Base-by-base conservation (phyloP, 2,888 invertebrate species). In the Philopedon plagiatum region DNA sequence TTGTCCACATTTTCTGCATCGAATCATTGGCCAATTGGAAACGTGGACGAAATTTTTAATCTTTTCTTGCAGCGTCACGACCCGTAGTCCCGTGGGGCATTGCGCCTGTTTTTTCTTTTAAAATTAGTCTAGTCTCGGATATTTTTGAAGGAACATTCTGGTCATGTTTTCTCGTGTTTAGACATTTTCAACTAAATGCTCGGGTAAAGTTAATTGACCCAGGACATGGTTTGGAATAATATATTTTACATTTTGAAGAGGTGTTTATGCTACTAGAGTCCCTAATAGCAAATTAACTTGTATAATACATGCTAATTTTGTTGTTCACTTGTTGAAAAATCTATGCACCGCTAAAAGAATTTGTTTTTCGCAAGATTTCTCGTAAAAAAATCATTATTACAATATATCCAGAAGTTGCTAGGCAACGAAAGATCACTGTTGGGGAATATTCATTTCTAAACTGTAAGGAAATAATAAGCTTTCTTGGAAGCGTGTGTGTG, bases 1-100 rank as follows among this genome's bases (percentile, higher is more conserved):
- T 69, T 72, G 78, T 75, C 67, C 75, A 67, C 72, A 74, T 73
- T 76, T 78, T 78, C 78, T 77, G 77, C 78, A 78, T 76, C 76
- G 79, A 79, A 77, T 80, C 78, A 75, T 77, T 76, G 76, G 78
- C 78, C 78, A 80, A 80, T 79, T 79, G 74, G 71, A 74, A 71
- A 79, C 80, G 80, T 80, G 80, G 76, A 58, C 72, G 73, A 78
- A 77, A 79, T 80, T 77, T 79, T 79, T 80, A 79, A 80, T 78
- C 71, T 71, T 63, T 63, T 60, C 67, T 32, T 41, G 58, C 74
- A 57, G 70, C 66, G 63, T 60, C 70, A 63, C 57, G 64, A 64
- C 21, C 26, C 32, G 61, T 32, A 37, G 39, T 39, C 61, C 61
- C 49, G 13, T 9, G 15, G 63, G 56, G 58, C 41, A 49, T 37